A percentile compares a stretch with the other conserved stretches of the same genome.
phyloP scores from a whole-genome alignment of 1,140 invertebrate species.

The Drosophila paulistorum region DNA sequence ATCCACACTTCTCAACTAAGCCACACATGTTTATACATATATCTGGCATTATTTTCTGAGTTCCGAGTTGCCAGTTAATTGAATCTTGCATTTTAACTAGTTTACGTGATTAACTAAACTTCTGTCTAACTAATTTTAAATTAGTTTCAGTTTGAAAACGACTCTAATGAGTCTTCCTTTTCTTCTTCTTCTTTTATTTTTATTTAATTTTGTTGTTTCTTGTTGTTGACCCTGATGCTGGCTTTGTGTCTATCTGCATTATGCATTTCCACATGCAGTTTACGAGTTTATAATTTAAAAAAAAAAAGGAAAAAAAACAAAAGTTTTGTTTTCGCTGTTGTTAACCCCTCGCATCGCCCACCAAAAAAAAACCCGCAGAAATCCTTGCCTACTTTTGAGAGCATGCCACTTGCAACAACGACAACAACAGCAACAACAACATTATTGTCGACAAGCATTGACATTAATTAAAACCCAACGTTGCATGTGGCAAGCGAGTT shows the following conservation, averaged over 20 bases:
- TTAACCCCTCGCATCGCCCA: neutral
- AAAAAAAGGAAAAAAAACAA: neutral
- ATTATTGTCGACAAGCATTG: constrained; percentile 76
- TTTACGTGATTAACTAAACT: neutral
- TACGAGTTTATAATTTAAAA: constrained; percentile 11
- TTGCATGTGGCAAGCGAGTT: constrained; percentile 59
- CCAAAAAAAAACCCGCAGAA: neutral
- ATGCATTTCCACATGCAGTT: neutral
- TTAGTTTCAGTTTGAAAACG: constrained; percentile 4
- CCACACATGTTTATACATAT: no score
- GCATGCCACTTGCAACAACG: constrained; percentile 24
- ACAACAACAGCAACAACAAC: neutral
- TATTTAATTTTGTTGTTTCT: no score
- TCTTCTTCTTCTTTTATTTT: no score
- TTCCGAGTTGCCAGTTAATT: no score
- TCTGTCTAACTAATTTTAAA: neutral
- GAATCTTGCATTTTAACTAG: no score
- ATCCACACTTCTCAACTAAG: no score
- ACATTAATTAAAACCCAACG: constrained; percentile 76
- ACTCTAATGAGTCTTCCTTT: neutral
- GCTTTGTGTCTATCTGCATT: constrained; percentile 5
- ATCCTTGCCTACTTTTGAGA: constrained; percentile 38
- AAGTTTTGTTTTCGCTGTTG: neutral
- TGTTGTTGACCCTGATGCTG: constrained; percentile 1
- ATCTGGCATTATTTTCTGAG: no score